These are phyloP conservation scores for Ploceus nigricollis DNA, from an alignment of 2,113 vertebrate species.

Conservation along the genomic window DNA sequence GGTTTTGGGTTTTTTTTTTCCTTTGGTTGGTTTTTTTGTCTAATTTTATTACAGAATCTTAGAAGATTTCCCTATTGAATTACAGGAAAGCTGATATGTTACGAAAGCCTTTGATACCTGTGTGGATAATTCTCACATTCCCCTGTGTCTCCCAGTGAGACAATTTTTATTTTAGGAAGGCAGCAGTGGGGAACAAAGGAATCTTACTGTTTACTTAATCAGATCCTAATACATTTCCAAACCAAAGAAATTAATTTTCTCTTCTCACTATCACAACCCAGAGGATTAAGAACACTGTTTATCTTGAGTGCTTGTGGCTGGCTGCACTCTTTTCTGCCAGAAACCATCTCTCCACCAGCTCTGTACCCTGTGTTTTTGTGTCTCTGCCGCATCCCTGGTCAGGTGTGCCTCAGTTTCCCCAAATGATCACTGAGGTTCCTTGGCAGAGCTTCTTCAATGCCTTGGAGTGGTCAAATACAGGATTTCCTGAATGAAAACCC, in stretches of 20 bases:
- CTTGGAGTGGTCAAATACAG: background rate
- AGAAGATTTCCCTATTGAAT: background rate
- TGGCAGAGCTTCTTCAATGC: background rate
- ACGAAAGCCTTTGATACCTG: background rate
- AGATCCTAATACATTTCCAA: background rate
- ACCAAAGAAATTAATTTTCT: background rate
- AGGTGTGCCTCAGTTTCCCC: background rate
- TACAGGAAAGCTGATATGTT: background rate
- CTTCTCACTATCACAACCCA: background rate
- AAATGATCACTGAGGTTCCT: background rate
- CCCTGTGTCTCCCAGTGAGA: background rate
- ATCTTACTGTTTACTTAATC: background rate
- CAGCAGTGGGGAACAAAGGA: background rate
- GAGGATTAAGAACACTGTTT: background rate
- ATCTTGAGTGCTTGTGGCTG: background rate
- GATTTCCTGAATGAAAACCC: background rate
- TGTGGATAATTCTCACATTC: background rate
- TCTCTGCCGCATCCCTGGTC: rapidly evolving
- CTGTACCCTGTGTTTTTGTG: rapidly evolving
- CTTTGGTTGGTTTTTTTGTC: background rate
- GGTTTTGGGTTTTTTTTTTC: background rate
- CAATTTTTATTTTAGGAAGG: background rate
- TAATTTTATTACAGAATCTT: background rate
- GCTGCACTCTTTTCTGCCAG: background rate
- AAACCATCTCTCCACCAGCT: background rate